These are phyloP conservation scores for Zeugodacus cucurbitae DNA, from an alignment of 1,140 invertebrate genomes.

Conservation along the genomic window DNA sequence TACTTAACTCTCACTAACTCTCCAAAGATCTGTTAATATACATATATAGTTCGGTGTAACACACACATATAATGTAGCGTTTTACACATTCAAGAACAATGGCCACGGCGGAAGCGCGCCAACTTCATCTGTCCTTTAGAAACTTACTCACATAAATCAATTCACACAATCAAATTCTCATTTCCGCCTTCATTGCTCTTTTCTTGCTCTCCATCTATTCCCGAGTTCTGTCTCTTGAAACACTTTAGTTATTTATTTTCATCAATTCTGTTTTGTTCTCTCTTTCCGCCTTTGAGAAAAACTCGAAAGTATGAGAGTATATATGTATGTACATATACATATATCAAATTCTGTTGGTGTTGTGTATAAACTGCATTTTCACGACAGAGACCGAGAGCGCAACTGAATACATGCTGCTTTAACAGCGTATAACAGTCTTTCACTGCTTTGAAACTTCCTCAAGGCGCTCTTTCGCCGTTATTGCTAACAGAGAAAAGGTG, in stretches of 20 bases:
- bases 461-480: not conserved
- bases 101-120: not conserved
- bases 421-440: not conserved
- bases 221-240: not conserved
- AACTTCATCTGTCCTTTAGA: not conserved
- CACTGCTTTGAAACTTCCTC: not conserved
- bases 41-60: too few species aligned
- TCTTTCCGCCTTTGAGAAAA: not conserved
- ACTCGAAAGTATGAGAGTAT: not conserved
- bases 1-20: not conserved
- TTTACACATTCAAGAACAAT: not conserved
- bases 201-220: not conserved
- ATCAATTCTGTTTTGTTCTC: constrained; percentile 11
- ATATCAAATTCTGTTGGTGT: too few species aligned
- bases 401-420: not conserved
- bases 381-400: not conserved
- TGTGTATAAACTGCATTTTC: not conserved
- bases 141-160: not conserved
- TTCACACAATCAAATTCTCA: not conserved
- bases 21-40: not conserved
- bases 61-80: too few species aligned
- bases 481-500: not conserved
- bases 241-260: not conserved
- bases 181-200: not conserved
- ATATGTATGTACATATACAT: too few species aligned